phyloP scores from a whole-genome alignment of 2,113 vertebrate species.

The Actinemys pallida region DNA sequence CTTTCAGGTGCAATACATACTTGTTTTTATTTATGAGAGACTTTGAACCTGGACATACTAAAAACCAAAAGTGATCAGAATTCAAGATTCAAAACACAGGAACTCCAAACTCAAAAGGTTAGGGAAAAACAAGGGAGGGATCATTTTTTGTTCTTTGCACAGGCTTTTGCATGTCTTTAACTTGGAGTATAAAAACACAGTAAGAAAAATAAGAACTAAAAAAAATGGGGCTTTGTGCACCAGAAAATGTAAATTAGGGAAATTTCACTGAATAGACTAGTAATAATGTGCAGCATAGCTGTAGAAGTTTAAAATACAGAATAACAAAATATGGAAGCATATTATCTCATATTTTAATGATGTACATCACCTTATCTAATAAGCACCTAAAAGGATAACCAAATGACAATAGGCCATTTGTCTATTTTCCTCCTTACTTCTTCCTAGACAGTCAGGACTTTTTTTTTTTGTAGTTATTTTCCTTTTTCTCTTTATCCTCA shows the following conservation, averaged over 20 bases:
- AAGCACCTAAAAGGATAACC: neutral
- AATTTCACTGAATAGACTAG: neutral
- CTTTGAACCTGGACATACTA: neutral
- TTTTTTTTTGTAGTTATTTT: neutral
- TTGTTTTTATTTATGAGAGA: neutral
- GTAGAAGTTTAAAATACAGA: neutral
- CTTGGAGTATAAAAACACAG: neutral
- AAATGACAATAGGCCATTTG: neutral
- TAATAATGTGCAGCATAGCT: neutral
- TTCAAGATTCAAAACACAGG: neutral
- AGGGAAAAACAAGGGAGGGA: rapidly evolving
- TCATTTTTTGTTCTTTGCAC: neutral
- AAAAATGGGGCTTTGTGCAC: neutral
- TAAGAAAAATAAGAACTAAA: neutral
- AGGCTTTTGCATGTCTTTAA: rapidly evolving
- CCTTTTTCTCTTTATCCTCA: neutral
- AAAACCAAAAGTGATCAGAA: rapidly evolving
- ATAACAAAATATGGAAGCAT: neutral
- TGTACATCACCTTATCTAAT: neutral
- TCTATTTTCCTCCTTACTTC: neutral
- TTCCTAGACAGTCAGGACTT: neutral
- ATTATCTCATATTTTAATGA: neutral
- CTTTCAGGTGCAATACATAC: neutral
- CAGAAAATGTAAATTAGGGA: neutral
- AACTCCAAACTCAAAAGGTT: neutral